Percentiles rank a stretch among this genome's conserved stretches.
These are phyloP conservation scores for Notospermus geniculatus DNA, from an alignment of 1,140 invertebrate species.

Conservation along the genomic window DNA sequence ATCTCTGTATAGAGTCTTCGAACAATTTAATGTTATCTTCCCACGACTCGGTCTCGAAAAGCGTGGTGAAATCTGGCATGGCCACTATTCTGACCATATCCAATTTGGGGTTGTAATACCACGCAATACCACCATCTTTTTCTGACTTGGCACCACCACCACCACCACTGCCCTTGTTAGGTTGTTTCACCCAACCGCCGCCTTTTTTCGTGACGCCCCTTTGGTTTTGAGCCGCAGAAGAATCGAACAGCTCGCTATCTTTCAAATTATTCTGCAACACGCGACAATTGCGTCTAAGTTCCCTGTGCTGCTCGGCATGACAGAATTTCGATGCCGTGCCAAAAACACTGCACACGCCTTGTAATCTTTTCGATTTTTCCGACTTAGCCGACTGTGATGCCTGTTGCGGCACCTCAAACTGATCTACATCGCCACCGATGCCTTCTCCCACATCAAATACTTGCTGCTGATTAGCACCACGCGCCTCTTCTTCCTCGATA, in stretches of 20 bases:
- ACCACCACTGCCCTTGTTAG: neutral
- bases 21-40: constrained; percentile 4
- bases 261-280: constrained; percentile 9
- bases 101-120: constrained; percentile 1
- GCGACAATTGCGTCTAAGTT: constrained; percentile 6
- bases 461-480: neutral
- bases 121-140: constrained; percentile 1
- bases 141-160: neutral
- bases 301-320: constrained; percentile 6
- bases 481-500: constrained; percentile 9
- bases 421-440: neutral
- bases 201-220: constrained; percentile 4
- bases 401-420: neutral
- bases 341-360: neutral
- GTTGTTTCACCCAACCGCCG: neutral
- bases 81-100: constrained; percentile 9
- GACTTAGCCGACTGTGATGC: neutral
- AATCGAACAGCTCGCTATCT: constrained; percentile 9
- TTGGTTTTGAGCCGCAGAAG: constrained; percentile 8
- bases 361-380: neutral
- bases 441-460: constrained; percentile 1
- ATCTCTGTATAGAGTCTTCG: constrained; percentile 8
- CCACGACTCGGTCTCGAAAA: neutral
- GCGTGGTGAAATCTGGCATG: constrained; percentile 5
- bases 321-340: neutral